Base-by-base conservation (phyloP, 2,113 vertebrate species). In the Machaerirhynchus nigripectus region DNA sequence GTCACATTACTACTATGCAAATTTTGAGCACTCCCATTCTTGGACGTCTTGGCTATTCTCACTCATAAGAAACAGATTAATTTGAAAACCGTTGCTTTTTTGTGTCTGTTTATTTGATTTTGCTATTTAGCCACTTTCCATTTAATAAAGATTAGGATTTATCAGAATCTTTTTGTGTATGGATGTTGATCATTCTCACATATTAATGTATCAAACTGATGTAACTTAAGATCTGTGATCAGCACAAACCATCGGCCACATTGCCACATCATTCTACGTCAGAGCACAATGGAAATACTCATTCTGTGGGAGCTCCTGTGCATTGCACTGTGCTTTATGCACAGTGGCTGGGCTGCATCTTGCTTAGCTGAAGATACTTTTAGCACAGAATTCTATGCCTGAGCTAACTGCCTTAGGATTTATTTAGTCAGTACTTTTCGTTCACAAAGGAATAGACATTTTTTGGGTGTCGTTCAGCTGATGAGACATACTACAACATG, bases 321-420 rank as follows among this genome's bases (percentile, higher is more conserved):
- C 2, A 0, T 50, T 50, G 17, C 30, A 27, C 13, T 20, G 6
- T 2, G 4, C 21, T 69, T 63, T 68, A 12, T 0, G 3, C 21
- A 8, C 23, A 37, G 6, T 5, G 49, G 7, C 24, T 37, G 60
- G 6, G 8, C 15, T 57, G 47, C 31, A 20, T 31, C 40, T 61
- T 81, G 10, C n/a, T 16, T 15, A n/a, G 19, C 13, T 79, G 42
- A 90, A 79, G 47, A 22, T 7, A 39, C 14, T 8, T 42, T 21
- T 9, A 65, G 15, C 17, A 40, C 71, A 49, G 42, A 67, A 49
- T 28, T 67, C 31, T 44, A 3, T 24, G 7, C 16, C 39, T 61
- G 27, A 69, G 23, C 11, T 74, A 65, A 49, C 24, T 52, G 31
- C 6, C 6, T 79, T 53, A 52, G n/a, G 14, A 70, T 76, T 75